phyloP scores from a whole-genome alignment of 2,113 vertebrate species.

The Acanthochromis polyacanthus region DNA sequence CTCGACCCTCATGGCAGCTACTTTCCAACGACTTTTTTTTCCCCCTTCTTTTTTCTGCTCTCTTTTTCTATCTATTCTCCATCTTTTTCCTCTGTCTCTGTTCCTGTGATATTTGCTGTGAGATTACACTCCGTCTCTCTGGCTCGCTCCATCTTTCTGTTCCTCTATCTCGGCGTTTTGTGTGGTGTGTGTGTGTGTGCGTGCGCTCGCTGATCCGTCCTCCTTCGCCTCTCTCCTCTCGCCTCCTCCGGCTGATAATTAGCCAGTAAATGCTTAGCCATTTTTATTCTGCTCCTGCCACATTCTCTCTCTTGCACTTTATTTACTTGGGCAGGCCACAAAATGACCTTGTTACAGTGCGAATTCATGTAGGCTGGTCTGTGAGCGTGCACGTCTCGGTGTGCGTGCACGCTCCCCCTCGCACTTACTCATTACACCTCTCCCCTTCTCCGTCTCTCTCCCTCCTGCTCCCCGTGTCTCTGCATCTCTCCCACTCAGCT shows the following conservation, averaged over 20 bases:
- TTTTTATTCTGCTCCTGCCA: constrained; percentile 68
- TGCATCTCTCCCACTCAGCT: constrained; percentile 72
- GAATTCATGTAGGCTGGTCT: constrained; percentile 61
- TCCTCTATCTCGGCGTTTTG: constrained; percentile 8
- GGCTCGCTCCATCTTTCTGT: constrained; percentile 45
- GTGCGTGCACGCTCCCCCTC: constrained; percentile 20
- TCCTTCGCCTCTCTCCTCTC: constrained; percentile 45
- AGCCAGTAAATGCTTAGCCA: constrained; percentile 68
- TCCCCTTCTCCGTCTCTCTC: constrained; percentile 49
- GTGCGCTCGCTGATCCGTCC: constrained; percentile 46
- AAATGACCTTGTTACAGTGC: constrained; percentile 75
- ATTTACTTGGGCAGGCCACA: constrained; percentile 70
- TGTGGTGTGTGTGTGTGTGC: not conserved
- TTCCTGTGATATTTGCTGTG: constrained; percentile 67
- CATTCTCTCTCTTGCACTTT: constrained; percentile 68
- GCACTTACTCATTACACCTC: constrained; percentile 56
- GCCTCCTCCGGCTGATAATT: constrained; percentile 69
- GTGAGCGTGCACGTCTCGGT: constrained; percentile 3
- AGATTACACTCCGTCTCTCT: constrained; percentile 56
- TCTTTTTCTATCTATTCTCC: constrained; percentile 56
- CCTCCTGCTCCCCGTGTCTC: constrained; percentile 52
- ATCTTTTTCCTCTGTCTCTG: constrained; percentile 48
- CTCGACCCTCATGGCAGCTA: constrained; percentile 69
- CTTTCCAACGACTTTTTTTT: constrained; percentile 74
- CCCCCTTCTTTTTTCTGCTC: constrained; percentile 19